Conservation (phyloP, 2,113 vertebrate genomes). For the Pheucticus melanocephalus region DNA sequence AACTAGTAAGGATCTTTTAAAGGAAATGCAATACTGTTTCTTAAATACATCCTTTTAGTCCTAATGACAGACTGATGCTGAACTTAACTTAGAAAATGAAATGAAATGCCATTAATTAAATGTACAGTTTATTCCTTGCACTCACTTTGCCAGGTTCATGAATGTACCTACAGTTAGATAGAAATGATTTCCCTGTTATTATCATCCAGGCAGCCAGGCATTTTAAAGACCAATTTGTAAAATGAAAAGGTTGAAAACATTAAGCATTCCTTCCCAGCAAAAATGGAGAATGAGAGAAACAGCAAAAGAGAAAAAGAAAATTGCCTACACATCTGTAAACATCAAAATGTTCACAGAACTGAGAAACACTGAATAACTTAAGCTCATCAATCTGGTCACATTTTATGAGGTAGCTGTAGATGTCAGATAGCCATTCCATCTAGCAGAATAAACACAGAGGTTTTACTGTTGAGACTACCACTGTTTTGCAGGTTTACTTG, state of each 20-base stretch:
- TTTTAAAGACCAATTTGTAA: constrained; percentile 31
- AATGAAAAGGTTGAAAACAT: background rate
- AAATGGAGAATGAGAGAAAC: background rate
- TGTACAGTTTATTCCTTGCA: constrained; percentile 8
- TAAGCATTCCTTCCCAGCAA: background rate
- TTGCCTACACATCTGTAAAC: background rate
- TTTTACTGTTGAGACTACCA: background rate
- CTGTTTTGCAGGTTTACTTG: background rate
- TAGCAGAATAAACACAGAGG: background rate
- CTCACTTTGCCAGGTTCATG: constrained; percentile 19
- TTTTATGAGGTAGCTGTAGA: background rate
- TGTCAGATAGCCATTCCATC: background rate
- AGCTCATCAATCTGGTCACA: background rate
- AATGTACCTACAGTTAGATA: constrained; percentile 15
- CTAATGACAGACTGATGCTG: constrained; percentile 28
- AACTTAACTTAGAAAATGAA: constrained; percentile 63
- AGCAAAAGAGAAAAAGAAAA: background rate
- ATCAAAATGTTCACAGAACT: background rate
- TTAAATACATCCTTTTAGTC: constrained; percentile 43
- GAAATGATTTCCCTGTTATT: background rate
- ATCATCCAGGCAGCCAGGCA: background rate
- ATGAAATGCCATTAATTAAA: constrained; percentile 58
- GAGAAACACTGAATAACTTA: background rate
- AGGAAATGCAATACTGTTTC: constrained; percentile 15
- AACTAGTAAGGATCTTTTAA: constrained; percentile 38